Conservation (phyloP, 2,888 invertebrate species). For the Drosophila prostipennis region DNA sequence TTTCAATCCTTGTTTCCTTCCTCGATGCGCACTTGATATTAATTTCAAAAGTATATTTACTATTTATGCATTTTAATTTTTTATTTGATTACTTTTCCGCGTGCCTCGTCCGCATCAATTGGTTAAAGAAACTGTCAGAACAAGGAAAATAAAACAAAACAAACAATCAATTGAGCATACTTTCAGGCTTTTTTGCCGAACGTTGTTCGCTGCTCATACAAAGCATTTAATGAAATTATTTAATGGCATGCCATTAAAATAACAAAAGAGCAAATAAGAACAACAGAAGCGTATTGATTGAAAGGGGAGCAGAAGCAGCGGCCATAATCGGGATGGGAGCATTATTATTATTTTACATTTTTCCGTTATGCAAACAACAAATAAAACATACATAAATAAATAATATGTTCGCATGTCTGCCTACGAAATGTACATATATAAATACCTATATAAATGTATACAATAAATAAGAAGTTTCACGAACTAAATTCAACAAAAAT, state of each 20-base stretch:
- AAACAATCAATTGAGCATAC: conserved; percentile 56
- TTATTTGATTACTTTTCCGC: not conserved
- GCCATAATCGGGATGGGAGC: conserved; percentile 5
- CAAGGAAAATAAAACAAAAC: conserved; percentile 23
- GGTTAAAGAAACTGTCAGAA: conserved; percentile 54
- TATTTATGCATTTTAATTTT: conserved; percentile 4
- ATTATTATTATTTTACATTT: conserved; percentile 37
- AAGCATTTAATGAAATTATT: conserved; percentile 77
- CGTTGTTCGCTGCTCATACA: conserved; percentile 52
- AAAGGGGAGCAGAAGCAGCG: conserved; percentile 16
- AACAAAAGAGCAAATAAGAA: conserved; percentile 61
- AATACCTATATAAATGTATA: conserved; percentile 42
- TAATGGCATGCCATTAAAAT: conserved; percentile 74
- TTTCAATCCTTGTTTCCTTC: conserved; percentile 12
- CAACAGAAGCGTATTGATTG: conserved; percentile 58
- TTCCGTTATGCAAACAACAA: conserved; percentile 45
- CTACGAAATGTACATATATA: conserved; percentile 49
- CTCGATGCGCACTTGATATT: not conserved
- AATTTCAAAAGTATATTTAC: conserved; percentile 1
- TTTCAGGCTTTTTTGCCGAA: conserved; percentile 35
- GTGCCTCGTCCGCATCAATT: conserved; percentile 38
- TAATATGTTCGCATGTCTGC: conserved; percentile 49
- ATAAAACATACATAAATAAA: conserved; percentile 60
- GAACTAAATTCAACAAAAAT: conserved; percentile 53
- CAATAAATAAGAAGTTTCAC: conserved; percentile 53